phyloP scores from a whole-genome alignment of 2,888 invertebrate species.

The Himalopsyche japonica region DNA sequence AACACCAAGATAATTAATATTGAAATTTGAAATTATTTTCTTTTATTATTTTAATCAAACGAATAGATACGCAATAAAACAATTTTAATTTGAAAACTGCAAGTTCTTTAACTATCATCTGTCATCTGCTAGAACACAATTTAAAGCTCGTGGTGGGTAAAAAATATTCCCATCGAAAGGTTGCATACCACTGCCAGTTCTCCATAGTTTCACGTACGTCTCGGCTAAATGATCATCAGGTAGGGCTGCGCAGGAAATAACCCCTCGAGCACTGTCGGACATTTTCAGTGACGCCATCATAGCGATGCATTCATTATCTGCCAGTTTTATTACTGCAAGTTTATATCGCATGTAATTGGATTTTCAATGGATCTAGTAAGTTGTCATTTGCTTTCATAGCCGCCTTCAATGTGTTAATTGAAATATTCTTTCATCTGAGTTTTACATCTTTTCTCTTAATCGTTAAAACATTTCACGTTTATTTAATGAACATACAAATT shows the following conservation, averaged over 20 bases:
- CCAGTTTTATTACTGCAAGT: neutral
- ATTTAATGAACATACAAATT: too few species aligned
- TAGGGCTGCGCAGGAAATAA: neutral
- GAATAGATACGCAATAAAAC: too few species aligned
- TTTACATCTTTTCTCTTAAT: too few species aligned
- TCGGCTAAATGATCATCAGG: constrained; percentile 20
- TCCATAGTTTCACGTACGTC: neutral
- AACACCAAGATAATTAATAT: too few species aligned
- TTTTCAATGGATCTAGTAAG: neutral
- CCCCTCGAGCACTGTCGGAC: neutral
- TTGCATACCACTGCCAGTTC: neutral
- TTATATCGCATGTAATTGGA: neutral
- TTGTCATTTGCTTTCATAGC: neutral
- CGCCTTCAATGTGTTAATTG: neutral
- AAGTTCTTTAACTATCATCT: too few species aligned
- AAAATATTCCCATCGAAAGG: neutral
- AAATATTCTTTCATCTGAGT: neutral
- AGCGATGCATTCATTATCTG: neutral
- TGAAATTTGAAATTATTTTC: too few species aligned
- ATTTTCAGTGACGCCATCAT: neutral
- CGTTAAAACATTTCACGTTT: too few species aligned
- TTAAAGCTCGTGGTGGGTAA: too few species aligned
- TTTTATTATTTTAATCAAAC: too few species aligned
- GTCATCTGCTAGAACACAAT: too few species aligned
- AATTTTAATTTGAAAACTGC: too few species aligned